phyloP scores from a whole-genome alignment of 2,888 invertebrate species.

The Adineta ricciae region DNA sequence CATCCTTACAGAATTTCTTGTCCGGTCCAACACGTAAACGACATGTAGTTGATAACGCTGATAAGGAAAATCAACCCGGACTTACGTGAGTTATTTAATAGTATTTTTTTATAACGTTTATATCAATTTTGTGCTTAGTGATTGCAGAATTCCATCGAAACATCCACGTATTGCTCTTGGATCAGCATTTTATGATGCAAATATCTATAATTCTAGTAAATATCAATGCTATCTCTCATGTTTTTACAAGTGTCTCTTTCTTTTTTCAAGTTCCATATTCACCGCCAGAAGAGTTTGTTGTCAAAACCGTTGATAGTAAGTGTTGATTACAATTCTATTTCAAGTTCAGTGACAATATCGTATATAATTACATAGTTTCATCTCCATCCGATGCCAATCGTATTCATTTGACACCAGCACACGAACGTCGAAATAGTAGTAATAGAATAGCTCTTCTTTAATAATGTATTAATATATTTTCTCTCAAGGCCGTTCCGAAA shows the following conservation, averaged over 20 bases:
- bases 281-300: not conserved
- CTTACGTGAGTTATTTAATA: not conserved
- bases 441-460: no score
- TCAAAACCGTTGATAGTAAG: not conserved
- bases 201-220: not conserved
- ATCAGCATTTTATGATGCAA: not conserved
- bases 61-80: not conserved
- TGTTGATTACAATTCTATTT: not conserved
- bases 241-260: not conserved
- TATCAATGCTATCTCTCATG: not conserved
- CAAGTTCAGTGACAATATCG: no score
- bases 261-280: not conserved
- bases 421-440: no score
- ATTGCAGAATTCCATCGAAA: not conserved
- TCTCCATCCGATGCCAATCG: no score
- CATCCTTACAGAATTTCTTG: not conserved
- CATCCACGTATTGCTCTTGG: not conserved
- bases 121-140: not conserved
- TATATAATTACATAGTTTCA: no score
- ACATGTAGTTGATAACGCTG: not conserved
- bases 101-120: not conserved
- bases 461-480: no score
- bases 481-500: not conserved
- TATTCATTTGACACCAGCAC: no score
- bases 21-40: not conserved